Conservation (phyloP, 2,797 vertebrate species). For the Schizopygopsis pylzovi region DNA sequence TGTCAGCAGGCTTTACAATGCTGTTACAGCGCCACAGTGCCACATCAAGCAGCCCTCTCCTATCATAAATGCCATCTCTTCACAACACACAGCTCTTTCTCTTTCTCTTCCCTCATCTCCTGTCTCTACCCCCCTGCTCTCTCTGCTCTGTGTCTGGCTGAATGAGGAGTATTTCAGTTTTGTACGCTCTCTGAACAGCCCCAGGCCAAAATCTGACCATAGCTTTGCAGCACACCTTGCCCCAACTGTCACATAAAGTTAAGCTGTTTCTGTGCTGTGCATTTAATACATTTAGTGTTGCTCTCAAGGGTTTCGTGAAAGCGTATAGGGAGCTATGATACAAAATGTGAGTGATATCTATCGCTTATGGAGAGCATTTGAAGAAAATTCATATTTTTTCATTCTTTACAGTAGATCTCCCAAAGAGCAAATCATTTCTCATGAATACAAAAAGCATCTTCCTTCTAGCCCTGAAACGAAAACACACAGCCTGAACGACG, state of each 20-base stretch:
- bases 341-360: constrained; percentile 7
- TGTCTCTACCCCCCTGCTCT: constrained; percentile 42
- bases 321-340: neutral
- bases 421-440: constrained; percentile 36
- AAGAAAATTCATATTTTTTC: neutral
- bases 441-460: constrained; percentile 40
- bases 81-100: constrained; percentile 61
- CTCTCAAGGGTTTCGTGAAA: constrained; percentile 19
- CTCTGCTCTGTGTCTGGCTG: constrained; percentile 52
- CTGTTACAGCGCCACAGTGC: constrained; percentile 73
- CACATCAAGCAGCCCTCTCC: constrained; percentile 65
- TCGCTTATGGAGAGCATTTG: constrained; percentile 26
- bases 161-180: constrained; percentile 54
- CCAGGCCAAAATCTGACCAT: constrained; percentile 72
- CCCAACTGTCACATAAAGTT: constrained; percentile 59
- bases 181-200: constrained; percentile 56
- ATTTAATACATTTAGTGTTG: constrained; percentile 48
- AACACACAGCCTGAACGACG: constrained; percentile 28
- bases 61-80: constrained; percentile 68
- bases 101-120: constrained; percentile 64
- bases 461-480: constrained; percentile 32
- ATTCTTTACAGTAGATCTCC: constrained; percentile 39
- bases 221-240: constrained; percentile 66
- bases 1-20: constrained; percentile 79
- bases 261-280: constrained; percentile 51